Conservation (phyloP, 2,113 vertebrate species). For the Brachypodius melanocephalos region DNA sequence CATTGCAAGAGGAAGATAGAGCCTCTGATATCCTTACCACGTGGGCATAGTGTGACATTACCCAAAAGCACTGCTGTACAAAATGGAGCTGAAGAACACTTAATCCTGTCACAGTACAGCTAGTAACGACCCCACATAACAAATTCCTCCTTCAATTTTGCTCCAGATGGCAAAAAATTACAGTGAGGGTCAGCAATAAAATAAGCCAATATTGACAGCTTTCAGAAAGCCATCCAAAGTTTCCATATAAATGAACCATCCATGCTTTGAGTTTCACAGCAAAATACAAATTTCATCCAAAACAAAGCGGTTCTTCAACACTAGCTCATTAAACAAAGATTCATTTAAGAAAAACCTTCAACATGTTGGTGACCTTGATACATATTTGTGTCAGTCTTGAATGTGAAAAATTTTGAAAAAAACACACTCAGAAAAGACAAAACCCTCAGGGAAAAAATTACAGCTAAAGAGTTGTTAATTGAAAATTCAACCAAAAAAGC, state of each 20-base stretch:
- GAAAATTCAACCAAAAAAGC: neutral
- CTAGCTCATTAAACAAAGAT: neutral
- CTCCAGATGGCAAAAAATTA: neutral
- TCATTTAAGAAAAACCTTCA: neutral
- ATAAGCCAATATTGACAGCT: neutral
- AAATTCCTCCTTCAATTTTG: neutral
- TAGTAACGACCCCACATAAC: neutral
- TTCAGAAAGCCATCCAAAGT: neutral
- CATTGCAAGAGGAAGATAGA: neutral
- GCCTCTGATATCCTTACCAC: neutral
- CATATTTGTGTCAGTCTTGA: neutral
- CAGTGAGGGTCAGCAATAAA: neutral
- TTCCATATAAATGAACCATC: neutral
- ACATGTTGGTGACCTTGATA: neutral
- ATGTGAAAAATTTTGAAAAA: neutral
- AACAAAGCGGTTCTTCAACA: neutral
- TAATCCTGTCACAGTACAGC: neutral
- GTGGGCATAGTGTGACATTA: rapidly evolving
- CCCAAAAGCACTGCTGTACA: neutral
- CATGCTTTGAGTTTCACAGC: neutral
- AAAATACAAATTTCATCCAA: neutral
- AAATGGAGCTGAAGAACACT: neutral
- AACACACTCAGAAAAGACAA: neutral
- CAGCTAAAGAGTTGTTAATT: neutral
- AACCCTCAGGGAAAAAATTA: neutral